Percentiles rank a stretch among this genome's conserved stretches.
Conservation (phyloP, 2,113 vertebrate species). For the Butastur rufipennis region DNA sequence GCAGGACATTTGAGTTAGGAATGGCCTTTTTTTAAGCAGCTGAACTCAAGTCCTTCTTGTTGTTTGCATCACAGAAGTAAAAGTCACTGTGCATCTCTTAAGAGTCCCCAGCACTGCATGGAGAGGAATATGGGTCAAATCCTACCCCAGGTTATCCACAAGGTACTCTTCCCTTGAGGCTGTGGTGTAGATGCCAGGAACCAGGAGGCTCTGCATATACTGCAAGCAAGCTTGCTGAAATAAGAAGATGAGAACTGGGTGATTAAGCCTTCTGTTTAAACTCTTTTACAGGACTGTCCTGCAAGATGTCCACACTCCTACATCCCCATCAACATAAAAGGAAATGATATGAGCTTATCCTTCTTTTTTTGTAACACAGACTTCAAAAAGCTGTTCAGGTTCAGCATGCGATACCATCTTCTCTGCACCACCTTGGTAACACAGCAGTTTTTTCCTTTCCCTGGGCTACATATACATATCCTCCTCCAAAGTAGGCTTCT, state of each 20-base stretch:
- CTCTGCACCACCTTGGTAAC: neutral
- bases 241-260: neutral
- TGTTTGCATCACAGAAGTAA: neutral
- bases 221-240: neutral
- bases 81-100: neutral
- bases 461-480: neutral
- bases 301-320: neutral
- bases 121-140: accelerated
- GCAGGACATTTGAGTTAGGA: neutral
- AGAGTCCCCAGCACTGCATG: neutral
- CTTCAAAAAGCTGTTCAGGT: neutral
- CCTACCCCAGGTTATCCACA: neutral
- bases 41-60: neutral
- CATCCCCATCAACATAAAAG: neutral
- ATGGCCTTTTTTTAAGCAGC: neutral
- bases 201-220: neutral
- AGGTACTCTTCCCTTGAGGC: neutral
- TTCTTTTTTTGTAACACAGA: neutral
- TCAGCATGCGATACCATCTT: neutral
- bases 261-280: neutral
- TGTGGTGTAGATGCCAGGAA: neutral
- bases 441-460: neutral
- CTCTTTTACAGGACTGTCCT: neutral
- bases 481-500: neutral
- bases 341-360: neutral